Conservation (phyloP, 2,113 vertebrate genomes). For the Macquaria ambigua region DNA sequence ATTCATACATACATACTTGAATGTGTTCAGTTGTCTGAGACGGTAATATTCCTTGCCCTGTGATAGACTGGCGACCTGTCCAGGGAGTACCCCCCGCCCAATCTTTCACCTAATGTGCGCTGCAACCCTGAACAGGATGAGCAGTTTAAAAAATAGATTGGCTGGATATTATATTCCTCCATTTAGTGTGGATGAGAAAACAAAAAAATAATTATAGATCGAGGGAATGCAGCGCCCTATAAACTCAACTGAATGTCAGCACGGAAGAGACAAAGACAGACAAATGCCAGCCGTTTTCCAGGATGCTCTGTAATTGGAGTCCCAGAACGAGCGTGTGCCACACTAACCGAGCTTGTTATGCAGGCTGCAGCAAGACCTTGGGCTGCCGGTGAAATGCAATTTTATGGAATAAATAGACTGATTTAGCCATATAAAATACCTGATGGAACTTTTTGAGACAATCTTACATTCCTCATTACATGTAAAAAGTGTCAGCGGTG, state of each 20-base stretch:
- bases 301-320: conserved; percentile 77
- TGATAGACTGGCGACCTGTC: conserved; percentile 19
- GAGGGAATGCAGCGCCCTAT: conserved; percentile 37
- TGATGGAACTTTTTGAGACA: conserved; percentile 50
- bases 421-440: conserved; percentile 56
- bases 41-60: conserved; percentile 14
- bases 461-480: conserved; percentile 51
- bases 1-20: not conserved
- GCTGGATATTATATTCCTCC: conserved; percentile 37
- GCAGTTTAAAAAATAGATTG: conserved; percentile 37
- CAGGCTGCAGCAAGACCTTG: conserved; percentile 42
- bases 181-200: conserved; percentile 49
- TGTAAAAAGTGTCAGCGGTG: conserved; percentile 14
- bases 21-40: conserved; percentile 26
- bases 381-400: conserved; percentile 63
- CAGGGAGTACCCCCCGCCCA: not conserved
- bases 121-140: conserved; percentile 36
- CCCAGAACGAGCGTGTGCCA: conserved; percentile 62
- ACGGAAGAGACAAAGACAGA: conserved; percentile 60
- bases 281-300: conserved; percentile 63
- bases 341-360: conserved; percentile 57
- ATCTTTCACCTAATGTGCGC: conserved; percentile 26
- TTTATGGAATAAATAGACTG: conserved; percentile 61
- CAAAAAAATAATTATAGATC: conserved; percentile 52
- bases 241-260: conserved; percentile 71